Conservation (phyloP, 2,113 vertebrate species). For the Trogon surrucura region DNA sequence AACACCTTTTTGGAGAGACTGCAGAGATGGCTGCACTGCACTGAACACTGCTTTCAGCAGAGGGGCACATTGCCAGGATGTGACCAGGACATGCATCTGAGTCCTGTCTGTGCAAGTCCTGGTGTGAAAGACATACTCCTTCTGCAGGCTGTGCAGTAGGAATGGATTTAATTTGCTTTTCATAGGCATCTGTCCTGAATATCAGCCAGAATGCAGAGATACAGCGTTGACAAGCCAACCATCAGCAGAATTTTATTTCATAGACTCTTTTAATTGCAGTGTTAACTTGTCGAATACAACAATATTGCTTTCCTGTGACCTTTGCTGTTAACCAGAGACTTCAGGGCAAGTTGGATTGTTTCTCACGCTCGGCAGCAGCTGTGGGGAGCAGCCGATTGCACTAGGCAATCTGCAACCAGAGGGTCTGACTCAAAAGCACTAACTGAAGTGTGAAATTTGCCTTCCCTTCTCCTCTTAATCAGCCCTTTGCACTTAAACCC, state of each 20-base stretch:
- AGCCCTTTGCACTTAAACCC: not conserved
- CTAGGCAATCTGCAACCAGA: not conserved
- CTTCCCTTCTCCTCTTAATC: constrained; percentile 15
- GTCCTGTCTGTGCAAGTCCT: not conserved
- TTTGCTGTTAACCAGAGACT: constrained; percentile 28
- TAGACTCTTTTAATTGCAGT: not conserved
- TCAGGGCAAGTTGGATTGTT: not conserved
- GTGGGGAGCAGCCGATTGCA: not conserved
- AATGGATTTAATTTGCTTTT: not conserved
- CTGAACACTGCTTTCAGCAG: fast-evolving
- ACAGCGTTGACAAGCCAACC: fast-evolving
- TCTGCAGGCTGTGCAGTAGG: not conserved
- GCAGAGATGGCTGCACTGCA: not conserved
- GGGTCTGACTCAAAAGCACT: not conserved
- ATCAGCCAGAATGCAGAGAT: not conserved
- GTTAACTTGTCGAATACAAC: not conserved
- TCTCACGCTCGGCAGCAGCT: constrained; percentile 17
- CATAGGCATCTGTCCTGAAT: not conserved
- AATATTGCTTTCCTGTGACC: not conserved
- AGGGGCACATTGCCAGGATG: not conserved
- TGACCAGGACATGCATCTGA: fast-evolving
- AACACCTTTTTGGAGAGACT: not conserved
- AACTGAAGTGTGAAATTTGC: constrained; percentile 34
- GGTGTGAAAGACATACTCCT: not conserved
- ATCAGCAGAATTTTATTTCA: not conserved